Evolutionary conservation across 2,888 invertebrate genomes (phyloP).

Genomic region (Marronus borbonicus): DNA sequence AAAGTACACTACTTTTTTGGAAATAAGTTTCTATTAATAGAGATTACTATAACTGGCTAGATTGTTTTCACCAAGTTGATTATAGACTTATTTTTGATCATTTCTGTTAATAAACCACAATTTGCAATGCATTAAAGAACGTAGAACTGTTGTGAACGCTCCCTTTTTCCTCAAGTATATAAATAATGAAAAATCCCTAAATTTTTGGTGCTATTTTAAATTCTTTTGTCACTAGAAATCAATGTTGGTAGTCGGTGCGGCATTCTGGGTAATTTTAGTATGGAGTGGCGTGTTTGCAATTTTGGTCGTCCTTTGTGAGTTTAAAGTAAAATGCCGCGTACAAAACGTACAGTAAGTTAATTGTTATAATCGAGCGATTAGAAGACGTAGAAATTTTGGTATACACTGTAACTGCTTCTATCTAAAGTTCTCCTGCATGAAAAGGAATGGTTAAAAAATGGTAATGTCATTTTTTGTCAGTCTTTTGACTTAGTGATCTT

Average conservation of each 20-base stretch:
- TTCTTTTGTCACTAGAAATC: constrained; percentile 70
- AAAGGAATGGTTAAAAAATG: constrained; percentile 63
- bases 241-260: constrained; percentile 68
- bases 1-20: background rate
- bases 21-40: too few species aligned
- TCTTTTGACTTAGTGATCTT: constrained; percentile 41
- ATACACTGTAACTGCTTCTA: constrained; percentile 55
- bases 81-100: too few species aligned
- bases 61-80: too few species aligned
- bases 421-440: constrained; percentile 61
- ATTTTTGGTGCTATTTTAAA: constrained; percentile 68
- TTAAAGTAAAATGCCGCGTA: constrained; percentile 66
- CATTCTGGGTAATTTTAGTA: constrained; percentile 65
- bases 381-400: constrained; percentile 50
- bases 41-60: too few species aligned
- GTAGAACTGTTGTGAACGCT: constrained; percentile 5
- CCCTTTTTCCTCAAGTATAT: constrained; percentile 20
- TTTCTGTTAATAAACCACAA: background rate
- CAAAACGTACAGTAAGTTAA: constrained; percentile 69
- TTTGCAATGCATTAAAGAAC: background rate
- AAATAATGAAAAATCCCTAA: constrained; percentile 65
- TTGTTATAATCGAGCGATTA: constrained; percentile 53
- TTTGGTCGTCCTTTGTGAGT: constrained; percentile 45
- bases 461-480: constrained; percentile 67
- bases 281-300: constrained; percentile 66